Conservation (phyloP, 2,113 vertebrate genomes). For the Cnemophilus loriae region DNA sequence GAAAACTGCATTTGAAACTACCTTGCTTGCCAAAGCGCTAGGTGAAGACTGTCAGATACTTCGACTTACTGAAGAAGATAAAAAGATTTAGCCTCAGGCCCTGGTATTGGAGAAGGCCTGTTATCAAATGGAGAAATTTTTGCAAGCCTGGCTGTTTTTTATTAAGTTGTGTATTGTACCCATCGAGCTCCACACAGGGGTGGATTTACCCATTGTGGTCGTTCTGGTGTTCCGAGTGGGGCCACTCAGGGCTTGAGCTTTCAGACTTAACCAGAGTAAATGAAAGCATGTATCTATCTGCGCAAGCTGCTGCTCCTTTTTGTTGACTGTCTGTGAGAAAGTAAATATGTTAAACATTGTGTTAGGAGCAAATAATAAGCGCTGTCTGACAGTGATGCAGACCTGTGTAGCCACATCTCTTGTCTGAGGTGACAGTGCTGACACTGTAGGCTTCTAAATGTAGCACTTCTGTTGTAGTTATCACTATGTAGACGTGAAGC, state of each 20-base stretch:
- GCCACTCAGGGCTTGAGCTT: not conserved
- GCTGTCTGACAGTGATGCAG: not conserved
- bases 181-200: accelerated
- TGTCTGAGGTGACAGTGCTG: not conserved
- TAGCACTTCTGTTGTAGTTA: not conserved
- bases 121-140: not conserved
- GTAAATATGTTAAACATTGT: not conserved
- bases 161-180: not conserved
- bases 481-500: accelerated
- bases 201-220: not conserved
- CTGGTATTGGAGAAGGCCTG: not conserved
- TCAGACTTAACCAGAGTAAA: not conserved
- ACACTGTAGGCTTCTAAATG: not conserved
- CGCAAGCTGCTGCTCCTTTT: not conserved
- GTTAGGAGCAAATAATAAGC: not conserved
- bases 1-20: not conserved
- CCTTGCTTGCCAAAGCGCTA: not conserved
- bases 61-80: not conserved
- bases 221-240: accelerated
- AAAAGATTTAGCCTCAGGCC: not conserved
- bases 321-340: not conserved
- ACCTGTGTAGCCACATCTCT: not conserved
- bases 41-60: not conserved
- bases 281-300: not conserved
- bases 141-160: not conserved